Conservation (phyloP, 2,888 invertebrate genomes). For the Spodoptera picta region DNA sequence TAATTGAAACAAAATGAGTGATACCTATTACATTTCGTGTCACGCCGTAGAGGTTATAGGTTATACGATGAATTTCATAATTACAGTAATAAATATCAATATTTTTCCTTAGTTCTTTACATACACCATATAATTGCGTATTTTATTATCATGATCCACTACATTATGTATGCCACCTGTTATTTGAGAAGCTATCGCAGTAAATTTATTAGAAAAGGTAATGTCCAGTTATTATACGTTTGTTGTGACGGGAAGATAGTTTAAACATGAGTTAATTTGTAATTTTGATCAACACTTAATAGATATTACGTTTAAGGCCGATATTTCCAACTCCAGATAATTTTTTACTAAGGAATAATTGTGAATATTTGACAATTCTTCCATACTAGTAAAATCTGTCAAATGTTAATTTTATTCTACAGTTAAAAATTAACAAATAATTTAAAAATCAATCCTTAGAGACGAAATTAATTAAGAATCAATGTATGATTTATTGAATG, state of each 20-base stretch:
- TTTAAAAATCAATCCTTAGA: too few species aligned
- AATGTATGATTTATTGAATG: slow-evolving; percentile 9
- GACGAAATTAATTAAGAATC: slow-evolving; percentile 19
- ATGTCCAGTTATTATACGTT: slow-evolving; percentile 28
- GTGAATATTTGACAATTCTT: too few species aligned
- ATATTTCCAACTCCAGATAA: too few species aligned
- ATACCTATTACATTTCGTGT: slow-evolving; percentile 74
- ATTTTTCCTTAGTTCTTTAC: slow-evolving; percentile 48
- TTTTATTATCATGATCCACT: slow-evolving; percentile 53
- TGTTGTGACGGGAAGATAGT: slow-evolving; percentile 6
- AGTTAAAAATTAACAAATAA: too few species aligned
- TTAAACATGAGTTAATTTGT: slow-evolving; percentile 28
- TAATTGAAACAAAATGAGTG: slow-evolving; percentile 76
- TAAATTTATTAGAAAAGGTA: slow-evolving; percentile 40
- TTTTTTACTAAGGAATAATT: too few species aligned
- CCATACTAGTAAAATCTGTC: too few species aligned
- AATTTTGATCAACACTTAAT: background rate
- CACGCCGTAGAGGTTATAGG: slow-evolving; percentile 76
- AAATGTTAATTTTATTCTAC: too few species aligned
- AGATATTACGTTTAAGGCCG: too few species aligned
- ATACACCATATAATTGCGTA: slow-evolving; percentile 38
- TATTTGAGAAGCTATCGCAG: slow-evolving; percentile 45
- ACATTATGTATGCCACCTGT: slow-evolving; percentile 46
- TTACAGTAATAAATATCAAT: slow-evolving; percentile 57
- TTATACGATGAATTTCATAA: slow-evolving; percentile 58